Evolutionary conservation across 2,888 invertebrate genomes (phyloP), one percentile per base, ranked within the genome.

Genomic region (Cyrtodaria siliqua): DNA sequence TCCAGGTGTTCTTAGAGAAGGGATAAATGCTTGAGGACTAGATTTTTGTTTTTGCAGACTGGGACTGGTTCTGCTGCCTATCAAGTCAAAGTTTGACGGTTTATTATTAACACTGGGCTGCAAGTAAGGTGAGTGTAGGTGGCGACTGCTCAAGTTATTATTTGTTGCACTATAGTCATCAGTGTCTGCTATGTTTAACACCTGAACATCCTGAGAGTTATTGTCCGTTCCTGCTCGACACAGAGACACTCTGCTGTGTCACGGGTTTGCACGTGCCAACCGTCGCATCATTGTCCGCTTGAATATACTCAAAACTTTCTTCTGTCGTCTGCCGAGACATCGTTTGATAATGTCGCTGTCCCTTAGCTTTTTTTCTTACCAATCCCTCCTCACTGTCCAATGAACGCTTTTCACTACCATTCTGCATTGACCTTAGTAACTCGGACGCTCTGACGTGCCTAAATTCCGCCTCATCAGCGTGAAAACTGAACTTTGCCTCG

Each of bases 261-360:
- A 49, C 42, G 47, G 56, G 55, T 62, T 38, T 47, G 63, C 55
- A 23, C 52, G 47, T 27, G 52, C 20, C 59, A 16, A 38, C 33
- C 18, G 68, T 74, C 23, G 62, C 66, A 12, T 69, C 64, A 29
- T 50, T 50, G 23, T 80, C 80, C 23, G 73, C 59, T 24, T 77
- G 77, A 44, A 80, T 56, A 12, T 76, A 55, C 68, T 80, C 80
- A 59, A 80, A 69, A 38, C 67, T 70, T 27, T 80, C 80, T 56
- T 80, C 80, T 18, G 70, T 66, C 47, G 72, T 67, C 44, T 76
- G 62, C 61, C 57, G 40, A 60, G 73, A 50, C 6, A 20, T 20
- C 40, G 50, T 2, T 12, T 29, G 20, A 52, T 63, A 24, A 16
- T 53, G 27, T 9, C 60, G 52, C 18, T 67, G 67, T 18, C n/a